Evolutionary conservation across 2,797 vertebrate genomes (phyloP).

Genomic region (Xenopus petersii): DNA sequence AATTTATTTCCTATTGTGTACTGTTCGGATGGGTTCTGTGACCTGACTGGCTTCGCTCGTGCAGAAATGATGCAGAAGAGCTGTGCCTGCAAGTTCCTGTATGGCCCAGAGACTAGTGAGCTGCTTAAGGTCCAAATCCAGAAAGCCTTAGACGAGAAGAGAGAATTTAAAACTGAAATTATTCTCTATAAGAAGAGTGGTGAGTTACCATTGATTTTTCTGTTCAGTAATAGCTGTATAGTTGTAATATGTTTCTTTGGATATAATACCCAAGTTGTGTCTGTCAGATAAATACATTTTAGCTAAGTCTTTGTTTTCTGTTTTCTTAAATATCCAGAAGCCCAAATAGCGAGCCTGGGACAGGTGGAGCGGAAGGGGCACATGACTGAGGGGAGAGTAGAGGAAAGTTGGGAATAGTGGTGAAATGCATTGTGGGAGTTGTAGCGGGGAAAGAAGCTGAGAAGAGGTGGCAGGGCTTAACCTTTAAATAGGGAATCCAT

Average conservation of each 20-base stretch:
- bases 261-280: background rate
- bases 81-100: conserved; percentile 74
- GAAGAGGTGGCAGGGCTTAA: too few relatives aligned
- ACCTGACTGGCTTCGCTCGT: conserved; percentile 71
- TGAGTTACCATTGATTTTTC: conserved; percentile 47
- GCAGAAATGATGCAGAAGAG: conserved; percentile 77
- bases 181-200: conserved; percentile 75
- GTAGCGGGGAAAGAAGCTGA: too few relatives aligned
- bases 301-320: background rate
- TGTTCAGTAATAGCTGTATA: background rate
- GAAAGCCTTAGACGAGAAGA: conserved; percentile 67
- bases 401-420: too few relatives aligned
- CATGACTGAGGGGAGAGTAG: too few relatives aligned
- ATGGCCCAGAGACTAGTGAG: conserved; percentile 70
- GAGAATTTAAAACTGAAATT: conserved; percentile 73
- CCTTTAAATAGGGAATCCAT: too few relatives aligned
- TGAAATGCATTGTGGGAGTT: too few relatives aligned
- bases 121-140: conserved; percentile 67
- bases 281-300: background rate
- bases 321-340: too few relatives aligned
- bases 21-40: conserved; percentile 76
- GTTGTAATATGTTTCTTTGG: background rate
- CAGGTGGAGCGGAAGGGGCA: too few relatives aligned
- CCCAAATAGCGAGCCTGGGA: too few relatives aligned
- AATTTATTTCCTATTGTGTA: conserved; percentile 75